A percentile compares a stretch with the other conserved stretches of the same genome.
Evolutionary conservation across 2,888 invertebrate genomes (phyloP).

Genomic region (Onthophagus sagittarius): DNA sequence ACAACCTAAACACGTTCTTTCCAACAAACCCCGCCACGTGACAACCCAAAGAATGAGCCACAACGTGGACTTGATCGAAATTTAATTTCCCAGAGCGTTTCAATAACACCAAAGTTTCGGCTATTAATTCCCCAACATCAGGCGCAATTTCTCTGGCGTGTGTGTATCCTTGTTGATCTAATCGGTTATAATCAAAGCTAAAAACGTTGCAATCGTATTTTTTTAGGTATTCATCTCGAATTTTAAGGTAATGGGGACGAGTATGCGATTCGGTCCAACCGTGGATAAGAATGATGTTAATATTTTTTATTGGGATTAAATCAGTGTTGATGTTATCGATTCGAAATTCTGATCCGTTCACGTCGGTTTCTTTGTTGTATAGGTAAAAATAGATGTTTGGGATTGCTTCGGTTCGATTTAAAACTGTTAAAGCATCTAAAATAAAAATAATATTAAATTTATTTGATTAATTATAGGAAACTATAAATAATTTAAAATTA

Average conservation of each 20-base stretch:
- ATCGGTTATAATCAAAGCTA: not conserved
- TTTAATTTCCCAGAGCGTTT: not conserved
- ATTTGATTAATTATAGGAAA: not conserved
- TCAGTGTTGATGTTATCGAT: not conserved
- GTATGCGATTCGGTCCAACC: slow-evolving; percentile 6
- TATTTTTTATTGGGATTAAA: not conserved
- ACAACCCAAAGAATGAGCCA: slow-evolving; percentile 47
- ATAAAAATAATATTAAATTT: not conserved
- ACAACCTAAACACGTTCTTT: not conserved
- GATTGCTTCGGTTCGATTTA: not conserved
- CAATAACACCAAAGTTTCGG: not conserved
- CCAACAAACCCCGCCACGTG: slow-evolving; percentile 40
- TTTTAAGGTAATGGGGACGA: not conserved
- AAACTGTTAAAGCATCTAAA: slow-evolving; percentile 6
- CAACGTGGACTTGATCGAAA: slow-evolving; percentile 42
- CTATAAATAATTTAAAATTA: too few relatives aligned
- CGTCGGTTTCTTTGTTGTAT: not conserved
- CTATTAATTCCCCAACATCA: slow-evolving; percentile 6
- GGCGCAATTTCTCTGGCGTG: not conserved
- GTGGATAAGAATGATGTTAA: not conserved
- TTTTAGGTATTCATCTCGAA: slow-evolving; percentile 5
- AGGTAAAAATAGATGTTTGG: not conserved
- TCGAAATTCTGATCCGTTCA: not conserved
- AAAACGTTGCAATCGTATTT: slow-evolving; percentile 15
- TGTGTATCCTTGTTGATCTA: not conserved